Percentiles rank a stretch among this genome's conserved stretches.
These are phyloP conservation scores for Pseudococcus viburni DNA, from an alignment of 2,888 invertebrate species.

Conservation along the genomic window DNA sequence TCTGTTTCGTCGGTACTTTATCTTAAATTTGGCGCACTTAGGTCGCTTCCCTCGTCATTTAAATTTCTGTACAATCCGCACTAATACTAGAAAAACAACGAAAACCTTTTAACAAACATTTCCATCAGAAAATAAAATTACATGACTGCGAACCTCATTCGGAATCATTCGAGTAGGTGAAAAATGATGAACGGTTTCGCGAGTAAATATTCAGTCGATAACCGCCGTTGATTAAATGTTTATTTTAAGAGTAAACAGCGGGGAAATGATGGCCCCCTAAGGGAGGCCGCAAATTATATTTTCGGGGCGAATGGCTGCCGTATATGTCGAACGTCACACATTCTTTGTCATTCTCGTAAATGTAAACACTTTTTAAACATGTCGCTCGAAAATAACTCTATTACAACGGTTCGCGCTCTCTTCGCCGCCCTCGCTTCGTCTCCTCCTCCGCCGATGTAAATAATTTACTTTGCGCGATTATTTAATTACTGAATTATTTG, in stretches of 20 bases:
- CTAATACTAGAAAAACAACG: constrained; percentile 60
- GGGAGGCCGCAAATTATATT: constrained; percentile 63
- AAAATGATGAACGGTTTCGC: constrained; percentile 63
- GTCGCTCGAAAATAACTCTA: constrained; percentile 57
- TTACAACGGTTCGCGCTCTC: constrained; percentile 41
- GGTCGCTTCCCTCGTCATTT: constrained; percentile 15
- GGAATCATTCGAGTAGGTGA: constrained; percentile 62
- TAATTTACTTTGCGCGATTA: constrained; percentile 43
- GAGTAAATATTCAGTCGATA: constrained; percentile 64
- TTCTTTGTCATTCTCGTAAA: constrained; percentile 55
- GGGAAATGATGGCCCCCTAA: constrained; percentile 58
- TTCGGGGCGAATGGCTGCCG: constrained; percentile 49
- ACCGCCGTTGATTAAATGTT: constrained; percentile 63
- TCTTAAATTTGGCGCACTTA: constrained; percentile 10
- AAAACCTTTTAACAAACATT: constrained; percentile 64
- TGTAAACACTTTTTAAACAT: constrained; percentile 56
- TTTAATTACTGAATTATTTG: constrained; percentile 54
- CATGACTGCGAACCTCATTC: constrained; percentile 60
- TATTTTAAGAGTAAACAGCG: constrained; percentile 59
- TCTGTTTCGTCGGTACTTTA: neutral
- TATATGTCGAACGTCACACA: constrained; percentile 57
- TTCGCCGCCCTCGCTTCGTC: neutral
- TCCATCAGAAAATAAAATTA: constrained; percentile 61
- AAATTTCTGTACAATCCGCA: constrained; percentile 41
- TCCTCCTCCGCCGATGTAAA: constrained; percentile 8